Evolutionary conservation across 2,113 vertebrate genomes (phyloP), one percentile per base, ranked within the genome.

Genomic region (Cygnus buccinator): DNA sequence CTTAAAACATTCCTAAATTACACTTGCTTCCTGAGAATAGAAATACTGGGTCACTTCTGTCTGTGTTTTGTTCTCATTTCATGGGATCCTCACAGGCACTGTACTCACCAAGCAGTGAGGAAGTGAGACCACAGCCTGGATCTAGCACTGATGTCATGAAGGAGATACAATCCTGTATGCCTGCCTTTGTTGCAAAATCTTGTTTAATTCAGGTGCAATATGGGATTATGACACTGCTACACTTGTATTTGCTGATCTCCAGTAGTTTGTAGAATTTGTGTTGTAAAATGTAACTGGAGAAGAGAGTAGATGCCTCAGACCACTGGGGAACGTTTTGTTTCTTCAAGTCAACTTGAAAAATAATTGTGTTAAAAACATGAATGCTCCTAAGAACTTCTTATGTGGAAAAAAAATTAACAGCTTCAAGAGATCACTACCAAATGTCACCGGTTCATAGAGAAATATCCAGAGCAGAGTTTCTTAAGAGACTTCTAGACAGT

Each of bases 161-260:
- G 54, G 71, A 94, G 44, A n/a, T 37, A 19, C 46, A 59, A 50
- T 66, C 50, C 31, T 52, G 61, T 62, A 23, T 22, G 33, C 3
- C n/a, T 39, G 4, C 8, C 13, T 77, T 0, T 0, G 6, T 83
- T 89, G 80, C 90, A 89, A 91, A 90, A 67, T 21, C 50, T 87
- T 73, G 35, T 50, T 92, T 78, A 92, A 90, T 52, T 95, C 71
- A 44, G 63, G 44, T 76, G 54, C 89, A 85, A 90, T n/a, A 43
- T 1, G 5, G 59, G 54, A 87, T n/a, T 37, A 22, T 73, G 80
- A 75, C 71, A 28, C 11, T 62, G 33, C 37, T 89, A 26, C 82
- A 52, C 41, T 50, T 71, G 26, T 54, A 61, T 80, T 85, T 19
- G 6, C 71, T 29, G 22, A 86, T 80, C 85, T 87, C 71, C 37